A percentile compares a stretch with the other conserved stretches of the same genome.
Evolutionary conservation across 2,113 vertebrate species (phyloP).

Genomic region (Acinonyx jubatus): DNA sequence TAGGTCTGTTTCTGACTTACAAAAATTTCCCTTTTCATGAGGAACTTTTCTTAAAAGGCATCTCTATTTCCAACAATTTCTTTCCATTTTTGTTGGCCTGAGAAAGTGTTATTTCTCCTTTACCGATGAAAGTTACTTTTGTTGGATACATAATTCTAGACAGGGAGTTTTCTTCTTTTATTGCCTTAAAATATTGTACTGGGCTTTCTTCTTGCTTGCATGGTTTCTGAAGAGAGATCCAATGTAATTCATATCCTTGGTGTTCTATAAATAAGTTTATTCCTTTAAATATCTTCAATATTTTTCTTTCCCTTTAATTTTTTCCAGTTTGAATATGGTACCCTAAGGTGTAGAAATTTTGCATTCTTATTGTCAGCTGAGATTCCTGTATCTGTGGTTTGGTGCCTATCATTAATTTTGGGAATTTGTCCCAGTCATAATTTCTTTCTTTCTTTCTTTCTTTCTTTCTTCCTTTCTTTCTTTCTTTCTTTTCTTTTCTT

Average conservation of each 20-base stretch:
- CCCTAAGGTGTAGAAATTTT: background rate
- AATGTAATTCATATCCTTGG: background rate
- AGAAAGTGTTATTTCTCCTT: background rate
- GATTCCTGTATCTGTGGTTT: background rate
- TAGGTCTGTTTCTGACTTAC: background rate
- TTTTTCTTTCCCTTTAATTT: background rate
- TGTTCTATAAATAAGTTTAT: background rate
- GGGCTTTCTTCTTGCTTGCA: background rate
- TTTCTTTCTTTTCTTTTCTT: background rate
- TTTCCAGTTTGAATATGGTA: background rate
- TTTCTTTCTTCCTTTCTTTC: too few relatives aligned
- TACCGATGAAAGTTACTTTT: background rate
- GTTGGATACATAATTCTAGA: background rate
- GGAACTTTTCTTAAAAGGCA: background rate
- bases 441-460: background rate
- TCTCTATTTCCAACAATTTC: background rate
- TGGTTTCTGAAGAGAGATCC: background rate
- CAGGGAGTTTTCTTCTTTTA: background rate
- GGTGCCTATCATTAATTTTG: background rate
- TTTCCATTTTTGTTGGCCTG: background rate
- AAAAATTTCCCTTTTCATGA: background rate
- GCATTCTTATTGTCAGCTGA: too few relatives aligned
- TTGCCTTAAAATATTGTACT: background rate
- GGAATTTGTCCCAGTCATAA: background rate
- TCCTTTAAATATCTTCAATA: background rate